These are phyloP conservation scores for Acyrthosiphon pisum DNA, from an alignment of 1,140 invertebrate genomes.

Conservation along the genomic window DNA sequence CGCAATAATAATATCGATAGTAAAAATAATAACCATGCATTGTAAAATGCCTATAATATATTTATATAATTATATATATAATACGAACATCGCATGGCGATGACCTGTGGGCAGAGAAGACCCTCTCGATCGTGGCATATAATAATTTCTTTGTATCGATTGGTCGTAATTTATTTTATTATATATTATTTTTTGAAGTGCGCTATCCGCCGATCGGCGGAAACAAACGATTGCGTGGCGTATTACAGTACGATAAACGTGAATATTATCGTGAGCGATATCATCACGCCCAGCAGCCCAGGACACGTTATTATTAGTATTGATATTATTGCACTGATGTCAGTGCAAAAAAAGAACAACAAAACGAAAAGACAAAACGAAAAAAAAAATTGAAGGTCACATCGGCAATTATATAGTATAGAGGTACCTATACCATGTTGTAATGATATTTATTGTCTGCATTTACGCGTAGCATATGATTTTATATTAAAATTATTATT, in stretches of 20 bases:
- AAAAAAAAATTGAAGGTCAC: constrained; percentile 24
- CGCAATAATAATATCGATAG: background rate
- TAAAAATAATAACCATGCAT: background rate
- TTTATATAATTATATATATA: background rate
- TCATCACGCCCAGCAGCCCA: background rate
- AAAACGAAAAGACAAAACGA: background rate
- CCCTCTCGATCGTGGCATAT: background rate
- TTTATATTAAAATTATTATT: constrained; percentile 11
- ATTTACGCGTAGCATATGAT: background rate
- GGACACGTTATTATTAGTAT: background rate
- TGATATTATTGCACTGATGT: background rate
- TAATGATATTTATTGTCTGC: constrained; percentile 1
- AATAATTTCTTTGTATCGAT: background rate
- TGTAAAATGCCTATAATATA: background rate
- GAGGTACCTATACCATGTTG: background rate
- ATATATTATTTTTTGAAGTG: background rate
- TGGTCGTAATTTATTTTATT: background rate
- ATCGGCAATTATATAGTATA: background rate
- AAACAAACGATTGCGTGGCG: background rate
- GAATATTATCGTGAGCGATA: background rate
- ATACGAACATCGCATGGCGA: background rate
- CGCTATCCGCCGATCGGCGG: background rate
- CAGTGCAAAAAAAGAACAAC: background rate
- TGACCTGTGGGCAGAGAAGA: background rate
- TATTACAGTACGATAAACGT: background rate